phyloP scores from a whole-genome alignment of 1,140 invertebrate species.

The Mercenaria mercenaria region DNA sequence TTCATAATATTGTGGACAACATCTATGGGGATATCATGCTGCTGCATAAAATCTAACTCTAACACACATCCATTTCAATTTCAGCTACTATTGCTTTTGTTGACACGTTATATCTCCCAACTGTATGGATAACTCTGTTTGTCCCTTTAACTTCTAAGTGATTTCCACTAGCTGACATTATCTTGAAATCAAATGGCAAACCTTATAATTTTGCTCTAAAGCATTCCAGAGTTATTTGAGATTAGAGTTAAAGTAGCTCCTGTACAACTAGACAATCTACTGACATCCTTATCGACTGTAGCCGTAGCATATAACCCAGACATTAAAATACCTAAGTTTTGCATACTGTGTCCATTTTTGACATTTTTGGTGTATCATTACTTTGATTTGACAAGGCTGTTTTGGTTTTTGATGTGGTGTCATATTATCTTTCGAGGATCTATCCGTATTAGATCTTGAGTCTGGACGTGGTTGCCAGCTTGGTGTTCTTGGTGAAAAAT shows the following conservation, averaged over 20 bases:
- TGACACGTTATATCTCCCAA: background rate
- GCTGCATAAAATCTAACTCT: constrained; percentile 1
- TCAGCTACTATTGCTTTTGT: background rate
- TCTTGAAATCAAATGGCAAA: background rate
- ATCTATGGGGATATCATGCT: background rate
- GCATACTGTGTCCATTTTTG: background rate
- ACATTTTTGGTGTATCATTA: too few species aligned
- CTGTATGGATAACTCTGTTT: background rate
- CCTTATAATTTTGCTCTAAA: background rate
- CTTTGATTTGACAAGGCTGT: background rate
- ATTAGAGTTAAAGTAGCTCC: constrained; percentile 22
- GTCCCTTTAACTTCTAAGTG: constrained; percentile 1
- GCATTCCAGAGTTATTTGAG: background rate
- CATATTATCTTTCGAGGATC: too few species aligned
- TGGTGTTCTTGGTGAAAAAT: too few species aligned
- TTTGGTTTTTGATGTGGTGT: background rate
- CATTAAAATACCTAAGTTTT: background rate
- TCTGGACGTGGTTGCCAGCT: background rate
- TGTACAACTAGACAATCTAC: constrained; percentile 17
- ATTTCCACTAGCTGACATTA: background rate
- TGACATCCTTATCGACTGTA: too few species aligned
- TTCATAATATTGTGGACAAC: background rate
- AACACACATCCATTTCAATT: background rate
- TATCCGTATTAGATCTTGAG: too few species aligned
- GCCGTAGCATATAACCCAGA: background rate